These are phyloP conservation scores for Ophion slaviceki DNA, from an alignment of 2,888 invertebrate species.

Conservation along the genomic window DNA sequence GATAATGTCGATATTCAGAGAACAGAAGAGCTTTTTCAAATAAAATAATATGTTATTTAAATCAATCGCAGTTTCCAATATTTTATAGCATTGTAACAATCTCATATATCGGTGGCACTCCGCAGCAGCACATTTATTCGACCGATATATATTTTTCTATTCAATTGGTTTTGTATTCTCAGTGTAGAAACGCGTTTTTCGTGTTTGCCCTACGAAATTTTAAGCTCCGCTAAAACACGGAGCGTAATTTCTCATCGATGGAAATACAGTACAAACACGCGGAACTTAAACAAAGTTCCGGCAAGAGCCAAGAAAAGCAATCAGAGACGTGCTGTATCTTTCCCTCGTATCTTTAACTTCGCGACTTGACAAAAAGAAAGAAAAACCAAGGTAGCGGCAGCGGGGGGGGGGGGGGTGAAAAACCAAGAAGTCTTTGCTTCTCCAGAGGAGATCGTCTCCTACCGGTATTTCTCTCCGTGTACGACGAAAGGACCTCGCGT, in stretches of 20 bases:
- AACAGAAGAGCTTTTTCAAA: no score
- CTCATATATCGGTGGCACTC: no score
- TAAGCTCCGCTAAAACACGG: slow-evolving; percentile 3
- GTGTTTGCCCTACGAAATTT: no score
- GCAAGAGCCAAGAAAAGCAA: slow-evolving; percentile 76
- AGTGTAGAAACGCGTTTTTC: no score
- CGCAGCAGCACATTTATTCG: no score
- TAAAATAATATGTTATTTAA: no score
- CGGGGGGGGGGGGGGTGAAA: background rate
- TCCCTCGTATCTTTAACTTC: slow-evolving; percentile 72
- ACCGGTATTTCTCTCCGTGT: slow-evolving; percentile 18
- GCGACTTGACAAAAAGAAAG: slow-evolving; percentile 34
- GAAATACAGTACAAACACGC: slow-evolving; percentile 50
- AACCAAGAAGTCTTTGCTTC: slow-evolving; percentile 5
- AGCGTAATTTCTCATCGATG: slow-evolving; percentile 31
- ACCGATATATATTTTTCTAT: no score
- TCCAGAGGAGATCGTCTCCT: slow-evolving; percentile 22
- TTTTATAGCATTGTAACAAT: no score
- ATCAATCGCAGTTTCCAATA: no score
- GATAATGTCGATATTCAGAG: no score
- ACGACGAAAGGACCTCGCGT: slow-evolving; percentile 18
- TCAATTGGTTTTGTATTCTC: no score
- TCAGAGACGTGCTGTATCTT: slow-evolving; percentile 80
- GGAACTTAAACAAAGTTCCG: slow-evolving; percentile 58
- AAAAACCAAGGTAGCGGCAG: background rate